A percentile compares a stretch with the other conserved stretches of the same genome.
These are phyloP conservation scores for Gorsachius goisagi DNA, from an alignment of 2,113 vertebrate genomes.

Conservation along the genomic window DNA sequence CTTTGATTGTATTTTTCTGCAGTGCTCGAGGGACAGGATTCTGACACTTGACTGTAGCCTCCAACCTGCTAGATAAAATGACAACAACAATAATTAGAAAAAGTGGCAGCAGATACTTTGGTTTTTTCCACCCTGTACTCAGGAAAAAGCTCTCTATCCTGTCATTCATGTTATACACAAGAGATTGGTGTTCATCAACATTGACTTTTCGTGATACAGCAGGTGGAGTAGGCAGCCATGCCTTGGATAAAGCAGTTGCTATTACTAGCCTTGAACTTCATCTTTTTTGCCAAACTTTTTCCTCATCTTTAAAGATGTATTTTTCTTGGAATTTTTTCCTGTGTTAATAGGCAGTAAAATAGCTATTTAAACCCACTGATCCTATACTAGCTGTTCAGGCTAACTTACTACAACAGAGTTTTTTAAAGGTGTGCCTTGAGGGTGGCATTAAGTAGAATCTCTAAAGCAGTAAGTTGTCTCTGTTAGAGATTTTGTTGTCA, in stretches of 20 bases:
- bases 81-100: not conserved
- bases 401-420: not conserved
- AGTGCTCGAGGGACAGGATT: not conserved
- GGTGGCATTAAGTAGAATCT: not conserved
- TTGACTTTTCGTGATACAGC: not conserved
- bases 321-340: not conserved
- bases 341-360: not conserved
- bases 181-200: not conserved
- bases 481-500: not conserved
- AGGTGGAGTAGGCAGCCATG: fast-evolving
- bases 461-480: not conserved
- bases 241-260: not conserved
- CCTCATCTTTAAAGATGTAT: not conserved
- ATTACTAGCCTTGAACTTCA: not conserved
- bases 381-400: not conserved
- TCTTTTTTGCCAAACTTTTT: not conserved
- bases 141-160: not conserved
- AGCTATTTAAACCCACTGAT: not conserved
- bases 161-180: not conserved
- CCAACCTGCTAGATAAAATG: not conserved
- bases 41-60: not conserved
- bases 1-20: not conserved
- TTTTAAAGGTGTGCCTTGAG: not conserved
- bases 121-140: not conserved
- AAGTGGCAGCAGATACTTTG: not conserved